Evolutionary conservation across 1,140 invertebrate genomes (phyloP), one percentile per base, ranked within the genome.

Genomic region (Pseudomyrmex gracilis): DNA sequence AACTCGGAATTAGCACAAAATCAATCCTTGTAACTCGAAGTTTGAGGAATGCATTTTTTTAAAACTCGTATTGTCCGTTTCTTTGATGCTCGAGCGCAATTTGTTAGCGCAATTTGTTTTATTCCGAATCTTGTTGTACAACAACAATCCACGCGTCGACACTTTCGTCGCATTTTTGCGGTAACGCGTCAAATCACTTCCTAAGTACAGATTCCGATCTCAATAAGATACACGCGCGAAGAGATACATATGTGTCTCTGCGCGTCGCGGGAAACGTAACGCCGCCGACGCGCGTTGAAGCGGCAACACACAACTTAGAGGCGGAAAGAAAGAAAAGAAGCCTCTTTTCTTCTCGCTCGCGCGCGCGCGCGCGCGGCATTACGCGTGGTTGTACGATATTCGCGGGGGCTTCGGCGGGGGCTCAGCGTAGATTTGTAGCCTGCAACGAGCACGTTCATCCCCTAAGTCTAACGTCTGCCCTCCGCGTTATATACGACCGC

Each of bases 401-500:
- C 89, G 88, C 87, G 82, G 85, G 82, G 85, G 86, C 85, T 90
- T 91, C 90, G 90, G 73, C 87, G 80, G 76, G 78, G 86, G 90
- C 92, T 93, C 92, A 92, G 82, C 2, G 61, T 93, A 93, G 91
- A 92, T 93, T 93, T 93, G 92, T 93, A 92, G 92, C 92, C 84
- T 85, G 87, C 90, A 90, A 92, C 86, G 90, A 82, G 87, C 92
- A 90, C 92, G 90, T 91, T 93, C 89, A 92, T 92, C 91, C 91
- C 90, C 90, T 91, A 90, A 92, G 91, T 91, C 92, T 91, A 88
- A 89, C 88, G 90, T 92, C 92, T 91, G 87, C 90, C 92, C 78
- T 76, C 87, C 82, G 85, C 73, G 91, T 92, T 91, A 92, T 92
- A 92, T 92, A 93, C 86, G 92, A 86, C 87, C 90, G 76, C 85